Evolutionary conservation across 1,140 invertebrate genomes (phyloP), one percentile per base, ranked within the genome.

Genomic region (Pemphigus obesinymphae): DNA sequence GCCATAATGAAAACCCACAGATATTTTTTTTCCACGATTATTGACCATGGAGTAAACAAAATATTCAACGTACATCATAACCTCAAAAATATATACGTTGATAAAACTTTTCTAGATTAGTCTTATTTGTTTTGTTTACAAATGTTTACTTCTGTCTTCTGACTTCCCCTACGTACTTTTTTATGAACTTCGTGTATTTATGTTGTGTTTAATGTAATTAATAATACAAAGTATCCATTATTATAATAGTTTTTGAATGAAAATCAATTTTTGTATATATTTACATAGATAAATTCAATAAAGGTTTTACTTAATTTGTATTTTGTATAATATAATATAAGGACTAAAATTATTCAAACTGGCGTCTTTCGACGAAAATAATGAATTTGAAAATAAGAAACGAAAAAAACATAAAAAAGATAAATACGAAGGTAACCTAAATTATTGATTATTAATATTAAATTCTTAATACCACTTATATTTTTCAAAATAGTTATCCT

Each of bases 401-500:
- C 66, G 80, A 29, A 84, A 84, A 26, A 84, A 84, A 34, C 82
- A 82, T 43, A 84, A 82, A 82, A 81, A 75, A 45, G 83, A 84
- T 83, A 83, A 73, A 81, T 76, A 70, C 15, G 83, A 84, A 83
- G 83, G 83, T 83, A 83, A 82, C 29, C 0, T n/a, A 40, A 29
- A 37, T 82, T 40, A 23, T n/a, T 53, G 3, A 34, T 29, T 26
- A 40, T 11, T 45, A 45, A 11, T 45, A 8, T 45, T n/a, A n/a
- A n/a, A n/a, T n/a, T 45, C 13, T 45, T 45, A 45, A 7, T 45
- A 45, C 10, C n/a, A 23, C n/a, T 26, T 53, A n/a, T 11, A 11
- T 11, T 55, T 55, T 26, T 11, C 3, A 55, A 26, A 26, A 55
- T 55, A 26, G n/a, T n/a, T n/a, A n/a, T n/a, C n/a, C n/a, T n/a